Evolutionary conservation across 2,797 vertebrate species (phyloP).

Genomic region (Spea hammondii): DNA sequence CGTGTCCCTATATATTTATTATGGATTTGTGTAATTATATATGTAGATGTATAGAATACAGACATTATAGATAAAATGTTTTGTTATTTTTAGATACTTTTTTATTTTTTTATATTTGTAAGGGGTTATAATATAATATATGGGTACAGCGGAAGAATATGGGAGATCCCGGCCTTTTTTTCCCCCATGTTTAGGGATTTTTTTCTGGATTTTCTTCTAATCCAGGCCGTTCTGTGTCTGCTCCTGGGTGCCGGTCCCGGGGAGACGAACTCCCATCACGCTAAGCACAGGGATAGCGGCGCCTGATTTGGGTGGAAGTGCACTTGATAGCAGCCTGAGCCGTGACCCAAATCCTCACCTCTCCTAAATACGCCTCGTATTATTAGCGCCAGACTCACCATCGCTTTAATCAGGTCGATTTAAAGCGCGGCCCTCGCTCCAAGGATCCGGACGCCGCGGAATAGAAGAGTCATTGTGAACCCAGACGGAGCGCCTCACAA

Average conservation of each 20-base stretch:
- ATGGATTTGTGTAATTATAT: not conserved
- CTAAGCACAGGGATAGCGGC: not conserved
- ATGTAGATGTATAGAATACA: not conserved
- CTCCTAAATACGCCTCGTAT: not conserved
- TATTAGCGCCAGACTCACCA: constrained; percentile 21
- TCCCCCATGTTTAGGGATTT: not conserved
- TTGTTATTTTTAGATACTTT: not conserved
- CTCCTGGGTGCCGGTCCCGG: not conserved
- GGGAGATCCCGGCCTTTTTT: not conserved
- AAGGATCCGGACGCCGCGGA: not conserved
- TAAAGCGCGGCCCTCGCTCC: not conserved
- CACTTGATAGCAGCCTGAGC: constrained; percentile 26
- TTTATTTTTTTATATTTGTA: not conserved
- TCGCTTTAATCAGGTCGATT: constrained; percentile 8
- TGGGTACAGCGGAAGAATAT: too few relatives aligned
- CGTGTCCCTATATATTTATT: too few relatives aligned
- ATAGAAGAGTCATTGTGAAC: constrained; percentile 22
- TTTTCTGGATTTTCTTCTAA: not conserved
- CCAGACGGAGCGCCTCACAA: not conserved
- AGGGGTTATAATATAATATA: too few relatives aligned
- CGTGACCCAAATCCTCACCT: constrained; percentile 14
- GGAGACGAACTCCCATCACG: not conserved
- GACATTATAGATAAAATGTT: too few relatives aligned
- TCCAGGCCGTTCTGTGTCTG: not conserved
- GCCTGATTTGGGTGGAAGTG: not conserved